Percentiles rank a stretch among this genome's conserved stretches.
These are phyloP conservation scores for Micrasema minimum DNA, from an alignment of 1,140 invertebrate species.

Conservation along the genomic window DNA sequence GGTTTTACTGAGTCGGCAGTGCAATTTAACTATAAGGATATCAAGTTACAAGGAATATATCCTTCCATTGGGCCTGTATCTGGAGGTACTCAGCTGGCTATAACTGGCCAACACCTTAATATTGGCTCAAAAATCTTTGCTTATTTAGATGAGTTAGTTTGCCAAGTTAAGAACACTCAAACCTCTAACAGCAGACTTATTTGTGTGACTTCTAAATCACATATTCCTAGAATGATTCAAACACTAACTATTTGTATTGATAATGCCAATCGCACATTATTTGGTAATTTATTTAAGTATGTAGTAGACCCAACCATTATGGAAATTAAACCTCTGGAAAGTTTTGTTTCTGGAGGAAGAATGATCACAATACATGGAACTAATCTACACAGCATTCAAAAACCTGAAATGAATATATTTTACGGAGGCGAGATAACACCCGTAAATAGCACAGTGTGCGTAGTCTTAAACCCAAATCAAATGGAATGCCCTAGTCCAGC, in stretches of 20 bases:
- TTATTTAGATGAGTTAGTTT: slow-evolving; percentile 88
- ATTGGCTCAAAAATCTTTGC: slow-evolving; percentile 91
- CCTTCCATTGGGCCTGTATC: slow-evolving; percentile 91
- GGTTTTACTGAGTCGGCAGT: slow-evolving; percentile 90
- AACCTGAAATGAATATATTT: slow-evolving; percentile 88
- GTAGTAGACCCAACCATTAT: slow-evolving; percentile 93
- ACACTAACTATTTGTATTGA: slow-evolving; percentile 67
- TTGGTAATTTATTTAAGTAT: slow-evolving; percentile 92
- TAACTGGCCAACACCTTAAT: slow-evolving; percentile 91
- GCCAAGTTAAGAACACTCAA: slow-evolving; percentile 87
- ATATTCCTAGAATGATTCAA: slow-evolving; percentile 59
- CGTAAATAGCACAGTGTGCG: slow-evolving; percentile 85
- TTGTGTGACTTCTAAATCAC: slow-evolving; percentile 82
- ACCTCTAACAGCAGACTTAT: slow-evolving; percentile 89
- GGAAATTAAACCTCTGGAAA: slow-evolving; percentile 89
- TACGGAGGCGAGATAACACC: slow-evolving; percentile 74
- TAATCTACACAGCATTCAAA: slow-evolving; percentile 90
- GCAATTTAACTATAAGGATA: slow-evolving; percentile 90
- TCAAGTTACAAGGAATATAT: slow-evolving; percentile 81
- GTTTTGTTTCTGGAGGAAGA: slow-evolving; percentile 91
- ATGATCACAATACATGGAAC: slow-evolving; percentile 93
- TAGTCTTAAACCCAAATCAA: slow-evolving; percentile 86
- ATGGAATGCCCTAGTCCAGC: slow-evolving; percentile 96
- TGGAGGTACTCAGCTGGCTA: slow-evolving; percentile 92
- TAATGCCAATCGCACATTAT: slow-evolving; percentile 75